Evolutionary conservation across 2,888 invertebrate species (phyloP), one percentile per base, ranked within the genome.

Genomic region (Chaetogeoica ovagalla): DNA sequence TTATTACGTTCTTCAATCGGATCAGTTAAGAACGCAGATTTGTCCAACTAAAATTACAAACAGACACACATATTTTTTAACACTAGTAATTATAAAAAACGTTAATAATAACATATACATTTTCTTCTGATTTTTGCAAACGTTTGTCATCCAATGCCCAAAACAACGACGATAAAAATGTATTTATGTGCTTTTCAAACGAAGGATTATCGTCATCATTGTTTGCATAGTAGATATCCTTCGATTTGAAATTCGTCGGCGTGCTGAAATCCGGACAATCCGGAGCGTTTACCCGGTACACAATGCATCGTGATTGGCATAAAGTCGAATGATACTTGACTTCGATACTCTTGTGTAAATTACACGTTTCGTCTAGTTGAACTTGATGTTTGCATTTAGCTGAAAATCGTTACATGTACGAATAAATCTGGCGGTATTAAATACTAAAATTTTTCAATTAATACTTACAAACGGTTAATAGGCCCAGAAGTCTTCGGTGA

Each of bases 1-100:
- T 97, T 95, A 87, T 98, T 97, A 85, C 96, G 96, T 86, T 95
- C 96, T 85, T 98, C 98, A 87, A 97, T 96, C 0, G 97, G 96
- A 0, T 98, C 94, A 76, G 92, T 86, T 4, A 94, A 86, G 72
- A 94, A 86, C 0, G 91, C 89, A 2, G 93, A 92, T 83, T 92
- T 91, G 82, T 94, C 94, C 62, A 93, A 84, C 85, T 84, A 55
- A 65, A 43, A 57, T 43, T 30, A 30, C 30, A 30, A 30, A 30
- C 30, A 30, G 2, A 30, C 30, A 48, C 11, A 21, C 48, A 43
- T 6, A 21, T 23, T 17, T 52, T 62, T 73, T 57, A 17, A 0
- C 8, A 66, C 17, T 1, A 57, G 59, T 37, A 71, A 62, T 71
- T 30, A n/a, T 60, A 19, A n/a, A 30, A 15, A 69, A 52, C 7